A percentile compares a stretch with the other conserved stretches of the same genome.
phyloP scores from a whole-genome alignment of 2,113 vertebrate genomes.

The Rissa tridactyla region DNA sequence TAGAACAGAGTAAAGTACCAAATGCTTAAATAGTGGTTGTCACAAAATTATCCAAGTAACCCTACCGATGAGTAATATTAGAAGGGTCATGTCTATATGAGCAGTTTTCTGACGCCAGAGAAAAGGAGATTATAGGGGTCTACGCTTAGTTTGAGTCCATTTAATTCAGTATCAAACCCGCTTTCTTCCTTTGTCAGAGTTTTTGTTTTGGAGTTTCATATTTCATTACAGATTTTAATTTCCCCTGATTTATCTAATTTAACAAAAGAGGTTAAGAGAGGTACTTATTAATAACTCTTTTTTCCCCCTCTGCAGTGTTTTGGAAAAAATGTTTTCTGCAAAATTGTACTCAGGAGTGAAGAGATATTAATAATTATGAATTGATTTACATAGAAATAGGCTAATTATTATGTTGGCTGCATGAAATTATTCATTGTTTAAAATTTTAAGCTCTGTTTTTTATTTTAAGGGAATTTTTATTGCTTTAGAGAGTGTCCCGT shows the following conservation, averaged over 20 bases:
- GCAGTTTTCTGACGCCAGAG: background rate
- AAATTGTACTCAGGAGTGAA: conserved; percentile 12
- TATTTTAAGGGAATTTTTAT: background rate
- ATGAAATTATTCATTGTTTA: conserved; percentile 3
- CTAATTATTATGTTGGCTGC: conserved; percentile 15
- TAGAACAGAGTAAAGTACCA: background rate
- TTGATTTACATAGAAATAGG: conserved; percentile 45
- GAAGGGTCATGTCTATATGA: background rate
- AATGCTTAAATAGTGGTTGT: background rate
- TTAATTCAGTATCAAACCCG: background rate
- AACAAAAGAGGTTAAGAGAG: conserved; percentile 15
- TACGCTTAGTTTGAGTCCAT: background rate
- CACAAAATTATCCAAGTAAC: background rate
- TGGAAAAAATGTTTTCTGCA: background rate
- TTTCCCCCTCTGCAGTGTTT: background rate
- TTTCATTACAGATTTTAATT: conserved; percentile 21
- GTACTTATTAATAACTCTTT: background rate
- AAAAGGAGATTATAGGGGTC: background rate
- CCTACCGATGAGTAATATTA: rapidly evolving
- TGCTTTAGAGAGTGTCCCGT: background rate
- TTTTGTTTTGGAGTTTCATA: background rate
- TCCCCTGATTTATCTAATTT: conserved; percentile 12
- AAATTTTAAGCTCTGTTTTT: background rate
- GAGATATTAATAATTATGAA: conserved; percentile 36
- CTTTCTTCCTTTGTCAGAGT: background rate